Conservation (phyloP, 2,888 invertebrate genomes). For the Leptinotarsa haldemani region DNA sequence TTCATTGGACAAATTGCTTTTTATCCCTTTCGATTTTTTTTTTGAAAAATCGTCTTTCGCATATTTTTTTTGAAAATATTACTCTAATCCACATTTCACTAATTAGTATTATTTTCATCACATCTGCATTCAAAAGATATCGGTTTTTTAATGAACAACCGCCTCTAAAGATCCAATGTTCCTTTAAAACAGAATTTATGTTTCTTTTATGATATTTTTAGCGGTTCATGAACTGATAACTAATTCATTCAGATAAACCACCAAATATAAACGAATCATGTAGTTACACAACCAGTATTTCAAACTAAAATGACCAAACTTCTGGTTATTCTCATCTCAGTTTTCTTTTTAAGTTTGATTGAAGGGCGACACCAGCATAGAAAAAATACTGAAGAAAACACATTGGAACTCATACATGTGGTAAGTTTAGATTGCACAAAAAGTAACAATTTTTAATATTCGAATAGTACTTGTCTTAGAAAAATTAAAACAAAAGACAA, state of each 20-base stretch:
- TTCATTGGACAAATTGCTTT: too few species aligned
- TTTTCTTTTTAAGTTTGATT: slow-evolving; percentile 9
- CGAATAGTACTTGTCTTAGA: too few species aligned
- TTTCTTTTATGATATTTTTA: neutral
- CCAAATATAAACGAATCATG: slow-evolving; percentile 6
- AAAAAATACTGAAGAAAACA: slow-evolving; percentile 33
- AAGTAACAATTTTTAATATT: too few species aligned
- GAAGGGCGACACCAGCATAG: slow-evolving; percentile 14
- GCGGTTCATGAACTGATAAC: slow-evolving; percentile 9
- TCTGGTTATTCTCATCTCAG: slow-evolving; percentile 15
- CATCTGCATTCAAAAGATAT: neutral
- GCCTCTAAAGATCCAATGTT: neutral
- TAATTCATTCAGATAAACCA: neutral
- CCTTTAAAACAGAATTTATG: neutral
- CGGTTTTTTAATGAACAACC: neutral
- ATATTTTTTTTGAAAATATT: neutral
- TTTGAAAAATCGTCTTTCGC: too few species aligned
- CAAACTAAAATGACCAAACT: slow-evolving; percentile 33
- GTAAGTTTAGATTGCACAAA: slow-evolving; percentile 42
- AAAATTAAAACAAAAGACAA: too few species aligned
- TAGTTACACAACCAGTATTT: slow-evolving; percentile 30
- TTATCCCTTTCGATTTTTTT: too few species aligned
- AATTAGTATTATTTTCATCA: neutral
- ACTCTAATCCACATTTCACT: neutral
- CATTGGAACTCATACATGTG: slow-evolving; percentile 51